A percentile compares a stretch with the other conserved stretches of the same genome.
Conservation (phyloP, 2,113 vertebrate species). For the Scatophagus argus region DNA sequence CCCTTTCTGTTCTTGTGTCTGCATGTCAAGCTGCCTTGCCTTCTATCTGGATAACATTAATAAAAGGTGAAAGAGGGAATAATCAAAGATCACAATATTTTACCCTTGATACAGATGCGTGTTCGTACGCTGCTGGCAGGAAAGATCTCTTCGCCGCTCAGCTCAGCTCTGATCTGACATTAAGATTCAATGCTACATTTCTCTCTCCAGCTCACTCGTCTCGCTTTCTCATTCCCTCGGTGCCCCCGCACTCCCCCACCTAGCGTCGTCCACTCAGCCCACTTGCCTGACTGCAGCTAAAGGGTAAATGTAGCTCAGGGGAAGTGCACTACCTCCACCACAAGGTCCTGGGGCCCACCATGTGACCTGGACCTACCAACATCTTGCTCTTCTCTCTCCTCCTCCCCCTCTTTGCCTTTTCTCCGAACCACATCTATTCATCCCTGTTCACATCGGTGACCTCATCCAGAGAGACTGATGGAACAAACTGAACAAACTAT, state of each 20-base stretch:
- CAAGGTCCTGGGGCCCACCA: slow-evolving; percentile 38
- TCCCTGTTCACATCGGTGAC: slow-evolving; percentile 53
- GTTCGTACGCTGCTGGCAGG: slow-evolving; percentile 51
- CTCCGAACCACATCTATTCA: slow-evolving; percentile 40
- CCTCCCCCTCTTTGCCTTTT: slow-evolving; percentile 20
- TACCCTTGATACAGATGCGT: slow-evolving; percentile 69
- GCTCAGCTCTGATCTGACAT: slow-evolving; percentile 76
- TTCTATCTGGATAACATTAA: slow-evolving; percentile 78
- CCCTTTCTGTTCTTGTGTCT: slow-evolving; percentile 45
- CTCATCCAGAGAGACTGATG: slow-evolving; percentile 42
- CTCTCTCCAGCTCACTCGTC: slow-evolving; percentile 61
- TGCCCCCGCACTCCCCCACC: slow-evolving; percentile 24
- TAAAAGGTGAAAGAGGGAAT: slow-evolving; percentile 80
- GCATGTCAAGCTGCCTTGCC: slow-evolving; percentile 51
- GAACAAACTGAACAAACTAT: slow-evolving; percentile 32
- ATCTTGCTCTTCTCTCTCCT: slow-evolving; percentile 43
- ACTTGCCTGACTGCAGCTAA: slow-evolving; percentile 71
- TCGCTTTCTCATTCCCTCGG: slow-evolving; percentile 40
- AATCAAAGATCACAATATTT: slow-evolving; percentile 83
- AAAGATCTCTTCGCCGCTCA: slow-evolving; percentile 51
- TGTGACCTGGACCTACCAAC: slow-evolving; percentile 64
- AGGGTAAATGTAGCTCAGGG: slow-evolving; percentile 81
- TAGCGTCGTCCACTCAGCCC: slow-evolving; percentile 64
- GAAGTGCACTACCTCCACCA: slow-evolving; percentile 62
- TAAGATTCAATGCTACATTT: slow-evolving; percentile 73